phyloP scores from a whole-genome alignment of 2,113 vertebrate species.

The Entomyzon cyanotis region DNA sequence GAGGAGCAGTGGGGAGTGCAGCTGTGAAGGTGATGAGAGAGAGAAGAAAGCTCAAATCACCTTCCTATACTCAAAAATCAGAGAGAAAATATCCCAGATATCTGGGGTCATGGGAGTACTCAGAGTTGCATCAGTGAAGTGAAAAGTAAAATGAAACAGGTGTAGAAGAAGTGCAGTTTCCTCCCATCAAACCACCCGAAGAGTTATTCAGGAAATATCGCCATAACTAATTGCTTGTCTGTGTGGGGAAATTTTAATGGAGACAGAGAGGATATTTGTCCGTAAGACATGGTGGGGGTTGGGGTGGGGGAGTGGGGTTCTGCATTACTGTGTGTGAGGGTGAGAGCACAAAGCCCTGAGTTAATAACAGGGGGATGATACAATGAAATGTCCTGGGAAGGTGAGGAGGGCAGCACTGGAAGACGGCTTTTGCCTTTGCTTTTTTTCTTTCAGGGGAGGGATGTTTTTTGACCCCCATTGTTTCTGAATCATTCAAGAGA shows the following conservation, averaged over 20 bases:
- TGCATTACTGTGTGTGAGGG: neutral
- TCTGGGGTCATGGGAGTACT: neutral
- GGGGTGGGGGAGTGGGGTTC: neutral
- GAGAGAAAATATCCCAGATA: neutral
- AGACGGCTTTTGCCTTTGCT: fast-evolving
- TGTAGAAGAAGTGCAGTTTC: neutral
- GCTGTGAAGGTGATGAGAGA: neutral
- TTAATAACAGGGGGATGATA: too few relatives aligned
- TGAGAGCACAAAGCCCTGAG: neutral
- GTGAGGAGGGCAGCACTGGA: neutral
- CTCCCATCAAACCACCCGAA: neutral
- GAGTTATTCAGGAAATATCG: neutral
- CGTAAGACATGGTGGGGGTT: neutral
- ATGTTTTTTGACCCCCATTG: neutral
- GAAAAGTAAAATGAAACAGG: neutral
- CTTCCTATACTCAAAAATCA: neutral
- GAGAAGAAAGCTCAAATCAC: neutral
- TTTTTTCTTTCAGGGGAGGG: neutral
- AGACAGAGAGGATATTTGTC: neutral
- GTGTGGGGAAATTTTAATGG: neutral
- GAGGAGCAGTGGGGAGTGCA: neutral
- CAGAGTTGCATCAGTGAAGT: neutral
- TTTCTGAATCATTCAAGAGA: neutral
- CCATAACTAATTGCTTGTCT: neutral
- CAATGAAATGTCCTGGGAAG: neutral